phyloP scores from a whole-genome alignment of 2,888 invertebrate species.

The Tinea semifulvella region DNA sequence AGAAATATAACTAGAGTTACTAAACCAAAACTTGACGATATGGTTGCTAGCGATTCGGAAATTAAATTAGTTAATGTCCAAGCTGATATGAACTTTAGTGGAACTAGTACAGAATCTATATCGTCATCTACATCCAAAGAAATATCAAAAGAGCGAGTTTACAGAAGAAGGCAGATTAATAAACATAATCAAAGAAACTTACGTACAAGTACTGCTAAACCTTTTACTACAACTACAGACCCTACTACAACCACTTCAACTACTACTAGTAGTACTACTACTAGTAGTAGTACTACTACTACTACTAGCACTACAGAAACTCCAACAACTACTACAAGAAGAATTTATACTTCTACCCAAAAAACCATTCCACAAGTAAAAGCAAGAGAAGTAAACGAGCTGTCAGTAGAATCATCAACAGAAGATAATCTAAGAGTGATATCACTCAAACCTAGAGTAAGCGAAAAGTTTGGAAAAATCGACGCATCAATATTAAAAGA shows the following conservation, averaged over 20 bases:
- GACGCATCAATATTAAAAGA: constrained; percentile 29
- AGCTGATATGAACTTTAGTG: constrained; percentile 37
- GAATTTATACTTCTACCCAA: constrained; percentile 21
- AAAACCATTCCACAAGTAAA: not conserved
- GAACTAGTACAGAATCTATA: constrained; percentile 22
- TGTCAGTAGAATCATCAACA: not conserved
- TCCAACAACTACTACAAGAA: not conserved
- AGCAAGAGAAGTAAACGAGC: constrained; percentile 28
- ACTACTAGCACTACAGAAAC: not conserved
- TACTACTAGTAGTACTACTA: constrained; percentile 23
- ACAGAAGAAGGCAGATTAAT: constrained; percentile 45
- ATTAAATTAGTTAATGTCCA: constrained; percentile 36
- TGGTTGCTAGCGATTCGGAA: constrained; percentile 24
- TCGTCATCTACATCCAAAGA: constrained; percentile 19
- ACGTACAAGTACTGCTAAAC: constrained; percentile 19
- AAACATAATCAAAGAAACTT: constrained; percentile 13
- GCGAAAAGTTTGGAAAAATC: constrained; percentile 33
- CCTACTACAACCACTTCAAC: constrained; percentile 21
- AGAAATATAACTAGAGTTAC: constrained; percentile 14
- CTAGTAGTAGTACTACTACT: constrained; percentile 8
- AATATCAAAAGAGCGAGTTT: constrained; percentile 19
- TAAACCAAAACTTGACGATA: constrained; percentile 25
- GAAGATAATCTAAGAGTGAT: constrained; percentile 37
- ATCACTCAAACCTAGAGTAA: constrained; percentile 28
- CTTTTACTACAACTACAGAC: constrained; percentile 20